Evolutionary conservation across 2,797 vertebrate genomes (phyloP).

Genomic region (Enteromius viviparus): DNA sequence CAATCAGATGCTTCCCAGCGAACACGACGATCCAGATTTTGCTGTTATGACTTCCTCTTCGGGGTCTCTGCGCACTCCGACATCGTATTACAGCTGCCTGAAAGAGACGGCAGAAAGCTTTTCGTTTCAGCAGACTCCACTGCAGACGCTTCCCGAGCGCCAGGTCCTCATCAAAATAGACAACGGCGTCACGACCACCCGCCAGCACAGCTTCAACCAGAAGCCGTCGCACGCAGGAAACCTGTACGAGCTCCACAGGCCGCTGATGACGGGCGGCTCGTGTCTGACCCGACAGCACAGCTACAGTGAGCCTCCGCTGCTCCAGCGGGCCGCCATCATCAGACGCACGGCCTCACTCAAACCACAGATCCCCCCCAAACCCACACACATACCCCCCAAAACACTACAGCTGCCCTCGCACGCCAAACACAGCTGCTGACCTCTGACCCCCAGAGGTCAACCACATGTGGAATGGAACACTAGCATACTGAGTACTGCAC

Average conservation of each 20-base stretch:
- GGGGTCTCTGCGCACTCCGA: neutral
- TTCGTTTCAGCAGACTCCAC: constrained; percentile 60
- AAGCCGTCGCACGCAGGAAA: constrained; percentile 48
- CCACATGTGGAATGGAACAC: neutral
- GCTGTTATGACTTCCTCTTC: constrained; percentile 66
- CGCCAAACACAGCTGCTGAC: neutral
- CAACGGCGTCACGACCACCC: constrained; percentile 66
- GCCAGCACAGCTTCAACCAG: constrained; percentile 79
- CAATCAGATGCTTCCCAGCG: constrained; percentile 42
- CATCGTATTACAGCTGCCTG: constrained; percentile 71
- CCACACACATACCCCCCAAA: constrained; percentile 30
- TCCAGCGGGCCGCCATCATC: constrained; percentile 68
- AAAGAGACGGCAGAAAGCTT: constrained; percentile 69
- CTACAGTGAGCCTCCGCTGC: constrained; percentile 73
- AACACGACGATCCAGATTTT: constrained; percentile 58
- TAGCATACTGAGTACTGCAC: neutral
- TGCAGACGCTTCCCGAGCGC: constrained; percentile 67
- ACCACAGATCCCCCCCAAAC: constrained; percentile 75
- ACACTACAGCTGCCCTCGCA: neutral
- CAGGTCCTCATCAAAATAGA: constrained; percentile 78
- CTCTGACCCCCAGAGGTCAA: constrained; percentile 3
- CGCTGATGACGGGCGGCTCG: constrained; percentile 21
- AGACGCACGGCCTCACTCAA: constrained; percentile 79
- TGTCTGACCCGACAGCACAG: constrained; percentile 82
- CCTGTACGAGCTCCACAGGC: constrained; percentile 52